Conservation (phyloP, 53 echinoderm and acorn worm genomes). For the Mesocentrotus franciscanus region DNA sequence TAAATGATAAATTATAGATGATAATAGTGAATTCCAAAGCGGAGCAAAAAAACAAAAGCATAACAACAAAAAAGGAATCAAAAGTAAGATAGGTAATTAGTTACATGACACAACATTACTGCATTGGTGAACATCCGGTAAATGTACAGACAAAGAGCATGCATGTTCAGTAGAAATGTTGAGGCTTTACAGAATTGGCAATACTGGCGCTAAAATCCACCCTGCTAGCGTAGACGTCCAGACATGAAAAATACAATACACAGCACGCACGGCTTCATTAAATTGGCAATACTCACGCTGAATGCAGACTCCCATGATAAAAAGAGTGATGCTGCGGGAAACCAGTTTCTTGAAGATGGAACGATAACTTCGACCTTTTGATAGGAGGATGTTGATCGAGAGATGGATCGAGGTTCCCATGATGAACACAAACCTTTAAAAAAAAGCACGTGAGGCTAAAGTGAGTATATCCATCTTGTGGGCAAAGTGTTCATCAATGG, state of each 20-base stretch:
- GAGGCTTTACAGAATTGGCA: too few relatives aligned
- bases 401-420: slow-evolving; percentile 90
- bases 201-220: too few relatives aligned
- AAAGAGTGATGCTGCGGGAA: slow-evolving; percentile 71
- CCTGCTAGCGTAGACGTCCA: not conserved
- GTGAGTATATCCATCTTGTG: not conserved
- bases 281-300: slow-evolving; percentile 25
- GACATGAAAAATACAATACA: not conserved
- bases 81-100: too few relatives aligned
- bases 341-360: slow-evolving; percentile 75
- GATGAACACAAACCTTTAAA: slow-evolving; percentile 86
- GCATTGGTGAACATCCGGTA: too few relatives aligned
- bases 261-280: not conserved
- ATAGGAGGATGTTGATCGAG: slow-evolving; percentile 70
- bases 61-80: too few relatives aligned
- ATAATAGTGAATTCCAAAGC: too few relatives aligned
- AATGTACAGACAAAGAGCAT: too few relatives aligned
- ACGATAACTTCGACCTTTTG: slow-evolving; percentile 61
- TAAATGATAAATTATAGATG: too few relatives aligned
- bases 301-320: slow-evolving; percentile 70
- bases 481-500: not conserved
- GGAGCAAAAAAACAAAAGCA: too few relatives aligned
- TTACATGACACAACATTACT: too few relatives aligned
- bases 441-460: not conserved
- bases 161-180: too few relatives aligned